Base-by-base conservation (phyloP, 1,140 invertebrate genomes). In the Heliothis subflexa region DNA sequence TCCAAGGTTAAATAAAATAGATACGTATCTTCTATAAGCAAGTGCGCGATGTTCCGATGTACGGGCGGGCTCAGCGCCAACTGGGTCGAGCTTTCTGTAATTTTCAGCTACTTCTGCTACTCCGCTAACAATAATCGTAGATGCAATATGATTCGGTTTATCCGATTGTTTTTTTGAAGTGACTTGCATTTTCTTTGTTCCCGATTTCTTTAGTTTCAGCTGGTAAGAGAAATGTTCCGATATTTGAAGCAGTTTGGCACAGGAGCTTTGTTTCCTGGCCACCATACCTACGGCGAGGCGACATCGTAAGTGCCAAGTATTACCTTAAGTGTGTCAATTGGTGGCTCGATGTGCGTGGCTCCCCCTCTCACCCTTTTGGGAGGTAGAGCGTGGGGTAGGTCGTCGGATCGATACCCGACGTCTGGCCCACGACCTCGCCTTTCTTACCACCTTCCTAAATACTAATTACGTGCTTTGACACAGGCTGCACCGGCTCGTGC, bases 361-460 rank as follows among this genome's bases (percentile, higher is more conserved):
- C 91, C 89, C 88, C 84, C 71, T 85, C 83, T 88, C 81, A 68
- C 68, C 77, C 73, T 47, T 72, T 78, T 81, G 81, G 86, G 87
- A 28, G 86, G 88, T 62, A 68, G 84, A 86, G 89, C 86, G 91
- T 92, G 91, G 90, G 91, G 93, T 86, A 92, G 91, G 93, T 93
- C 90, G 92, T 71, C 82, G 88, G 93, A 93, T 93, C 92, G 93
- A 93, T 93, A 93, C 87, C 87, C 91, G 93, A 92, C 91, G 91
- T 93, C 91, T 93, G 93, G 91, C 91, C 91, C 88, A 87, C 91
- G 91, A 93, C 91, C 93, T 94, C 91, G 87, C 92, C 91, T 94
- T 94, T 94, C 93, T 94, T 94, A 93, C 93, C 91, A 94, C 93
- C 93, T 94, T 94, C 93, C 93, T 94, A 94, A 94, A 94, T 94